A percentile compares a stretch with the other conserved stretches of the same genome.
phyloP scores from a whole-genome alignment of 1,140 invertebrate genomes.

The Carcinoscorpius rotundicauda region DNA sequence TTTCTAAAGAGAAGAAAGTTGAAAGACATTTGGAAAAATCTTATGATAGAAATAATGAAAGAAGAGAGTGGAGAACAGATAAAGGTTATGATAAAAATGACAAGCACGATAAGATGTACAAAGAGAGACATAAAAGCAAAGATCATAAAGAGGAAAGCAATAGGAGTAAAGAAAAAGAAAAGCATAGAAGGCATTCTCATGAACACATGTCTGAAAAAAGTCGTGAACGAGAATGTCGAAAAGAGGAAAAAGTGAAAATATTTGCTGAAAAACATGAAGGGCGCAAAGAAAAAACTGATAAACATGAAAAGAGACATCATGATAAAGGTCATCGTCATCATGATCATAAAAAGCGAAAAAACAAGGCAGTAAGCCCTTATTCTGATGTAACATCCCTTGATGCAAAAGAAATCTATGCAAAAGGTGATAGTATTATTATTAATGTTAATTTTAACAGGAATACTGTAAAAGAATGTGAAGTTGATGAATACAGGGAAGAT shows the following conservation, averaged over 20 bases:
- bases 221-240: slow-evolving; percentile 20
- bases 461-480: slow-evolving; percentile 16
- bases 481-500: too few relatives aligned
- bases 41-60: slow-evolving; percentile 10
- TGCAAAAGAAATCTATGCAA: slow-evolving; percentile 74
- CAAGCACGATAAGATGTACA: slow-evolving; percentile 25
- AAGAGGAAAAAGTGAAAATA: slow-evolving; percentile 37
- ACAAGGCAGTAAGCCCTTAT: slow-evolving; percentile 11
- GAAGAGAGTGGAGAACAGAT: slow-evolving; percentile 11
- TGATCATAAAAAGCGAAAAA: slow-evolving; percentile 5
- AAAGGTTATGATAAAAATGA: slow-evolving; percentile 21
- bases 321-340: slow-evolving; percentile 8
- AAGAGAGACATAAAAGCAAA: slow-evolving; percentile 20
- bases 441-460: slow-evolving; percentile 65
- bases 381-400: slow-evolving; percentile 21
- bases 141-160: slow-evolving; percentile 34
- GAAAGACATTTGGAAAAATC: slow-evolving; percentile 1
- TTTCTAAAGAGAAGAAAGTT: slow-evolving; percentile 2
- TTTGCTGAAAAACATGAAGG: slow-evolving; percentile 17
- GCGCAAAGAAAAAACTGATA: slow-evolving; percentile 17
- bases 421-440: slow-evolving; percentile 79
- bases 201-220: slow-evolving; percentile 14
- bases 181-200: slow-evolving; percentile 9
- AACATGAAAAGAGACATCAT: slow-evolving; percentile 13
- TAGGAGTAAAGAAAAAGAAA: slow-evolving; percentile 16